Base-by-base conservation (phyloP, 2,888 invertebrate genomes). In the Nemoura dubitans region DNA sequence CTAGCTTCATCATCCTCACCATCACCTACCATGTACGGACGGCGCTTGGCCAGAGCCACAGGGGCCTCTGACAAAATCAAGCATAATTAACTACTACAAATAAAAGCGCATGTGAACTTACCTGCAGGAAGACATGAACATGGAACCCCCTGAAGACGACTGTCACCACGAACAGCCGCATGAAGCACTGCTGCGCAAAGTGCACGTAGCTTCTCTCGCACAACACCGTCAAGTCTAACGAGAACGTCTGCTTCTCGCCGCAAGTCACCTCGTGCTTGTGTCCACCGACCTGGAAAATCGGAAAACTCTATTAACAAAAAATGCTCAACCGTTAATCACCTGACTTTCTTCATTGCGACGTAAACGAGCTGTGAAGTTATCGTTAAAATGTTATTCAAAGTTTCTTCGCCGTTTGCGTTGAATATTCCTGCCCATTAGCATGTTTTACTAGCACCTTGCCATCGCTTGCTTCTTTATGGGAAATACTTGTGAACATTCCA, bases 101-200 rank as follows among this genome's bases (percentile, higher is more conserved):
- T n/a, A n/a, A 7, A 1, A 59, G 59, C 16, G 59, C 21, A 59
- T 59, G 3, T 36, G 5, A 36, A 25, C 83, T 42, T 26, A 88
- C 88, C 87, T 88, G 88, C 0, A 88, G 80, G 0, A 87, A 82
- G 2, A 76, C 83, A 76, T 85, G 85, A 16, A 88, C 80, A 21
- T 86, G 43, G 85, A 86, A 29, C 21, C 87, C 87, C 5, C 83
- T 80, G 43, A 84, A 87, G 29, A 86, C 84, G 0, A 88, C 80
- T 0, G 80, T 59, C 16, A 88, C 43, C 7, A 88, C 85, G 78
- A 86, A 88, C 27, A 88, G 85, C n/a, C 84, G 83, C 2, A 84
- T 28, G 16, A 83, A 83, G 6, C 85, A 86, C 84, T 88, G 86
- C 26, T 85, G 85, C 14, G 87, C 26, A 30, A 87, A 88, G 6